These are phyloP conservation scores for Thecophora atra DNA, from an alignment of 2,888 invertebrate genomes.

Conservation along the genomic window DNA sequence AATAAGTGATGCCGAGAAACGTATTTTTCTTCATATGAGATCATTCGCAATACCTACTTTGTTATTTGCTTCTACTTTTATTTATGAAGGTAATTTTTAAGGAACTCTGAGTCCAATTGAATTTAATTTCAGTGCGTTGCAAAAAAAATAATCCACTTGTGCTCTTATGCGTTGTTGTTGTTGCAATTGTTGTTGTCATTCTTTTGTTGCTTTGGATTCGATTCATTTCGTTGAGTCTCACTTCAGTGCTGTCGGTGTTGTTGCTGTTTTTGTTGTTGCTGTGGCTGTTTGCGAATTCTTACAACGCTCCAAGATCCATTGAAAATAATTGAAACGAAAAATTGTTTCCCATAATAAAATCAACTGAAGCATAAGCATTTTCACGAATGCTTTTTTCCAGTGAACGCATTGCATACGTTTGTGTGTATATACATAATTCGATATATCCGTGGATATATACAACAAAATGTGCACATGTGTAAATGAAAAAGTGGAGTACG, in stretches of 20 bases:
- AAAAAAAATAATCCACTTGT: background rate
- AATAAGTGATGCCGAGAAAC: background rate
- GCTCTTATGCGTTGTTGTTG: background rate
- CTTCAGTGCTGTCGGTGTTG: too few relatives aligned
- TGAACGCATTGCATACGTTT: background rate
- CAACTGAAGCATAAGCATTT: constrained; percentile 37
- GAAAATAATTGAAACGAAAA: constrained; percentile 59
- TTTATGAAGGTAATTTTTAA: background rate
- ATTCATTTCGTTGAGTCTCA: too few relatives aligned
- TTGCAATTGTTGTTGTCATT: background rate
- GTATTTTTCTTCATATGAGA: background rate
- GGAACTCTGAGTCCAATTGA: background rate
- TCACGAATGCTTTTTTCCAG: background rate
- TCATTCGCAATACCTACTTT: too few relatives aligned
- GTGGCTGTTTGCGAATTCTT: constrained; percentile 9
- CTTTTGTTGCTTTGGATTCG: background rate
- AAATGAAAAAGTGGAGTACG: too few relatives aligned
- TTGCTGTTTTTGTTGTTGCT: background rate
- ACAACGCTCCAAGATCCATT: constrained; percentile 42
- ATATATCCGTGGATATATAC: background rate
- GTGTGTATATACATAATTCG: background rate
- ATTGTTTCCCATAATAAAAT: constrained; percentile 53
- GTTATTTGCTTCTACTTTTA: background rate
- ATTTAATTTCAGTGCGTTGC: background rate
- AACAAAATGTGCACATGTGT: too few relatives aligned